Percentiles rank a stretch among this genome's conserved stretches.
phyloP scores from a whole-genome alignment of 2,888 invertebrate species.

The Plebejus melissa region DNA sequence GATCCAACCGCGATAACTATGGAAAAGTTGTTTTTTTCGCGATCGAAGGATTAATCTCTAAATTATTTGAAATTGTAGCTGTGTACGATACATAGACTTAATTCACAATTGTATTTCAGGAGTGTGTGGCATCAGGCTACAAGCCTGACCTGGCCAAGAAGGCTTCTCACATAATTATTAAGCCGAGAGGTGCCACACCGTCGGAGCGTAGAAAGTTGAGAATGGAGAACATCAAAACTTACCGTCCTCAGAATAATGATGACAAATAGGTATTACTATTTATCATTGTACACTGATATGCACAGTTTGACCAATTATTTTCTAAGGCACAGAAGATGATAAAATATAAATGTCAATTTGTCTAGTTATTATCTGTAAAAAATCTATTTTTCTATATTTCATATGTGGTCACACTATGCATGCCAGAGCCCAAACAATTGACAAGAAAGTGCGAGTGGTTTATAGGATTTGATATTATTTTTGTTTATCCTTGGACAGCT shows the following conservation, averaged over 20 bases:
- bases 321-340: no score
- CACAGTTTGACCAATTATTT: no score
- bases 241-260: slow-evolving; percentile 38
- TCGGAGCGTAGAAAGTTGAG: slow-evolving; percentile 55
- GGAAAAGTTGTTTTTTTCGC: no score
- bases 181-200: slow-evolving; percentile 57
- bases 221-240: slow-evolving; percentile 51
- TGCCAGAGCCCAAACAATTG: background rate
- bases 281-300: no score
- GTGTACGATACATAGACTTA: background rate
- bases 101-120: slow-evolving; percentile 42
- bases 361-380: no score
- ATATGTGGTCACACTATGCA: background rate
- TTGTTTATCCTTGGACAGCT: background rate
- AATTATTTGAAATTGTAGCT: no score
- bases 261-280: background rate
- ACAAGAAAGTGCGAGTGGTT: background rate
- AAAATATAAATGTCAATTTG: no score
- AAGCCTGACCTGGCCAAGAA: slow-evolving; percentile 48
- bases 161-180: slow-evolving; percentile 50
- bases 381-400: background rate
- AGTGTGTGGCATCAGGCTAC: slow-evolving; percentile 43
- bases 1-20: no score
- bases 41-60: no score
- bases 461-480: background rate